Percentiles rank a stretch among this genome's conserved stretches.
Evolutionary conservation across 1,140 invertebrate genomes (phyloP).

Genomic region (Cyclina sinensis): DNA sequence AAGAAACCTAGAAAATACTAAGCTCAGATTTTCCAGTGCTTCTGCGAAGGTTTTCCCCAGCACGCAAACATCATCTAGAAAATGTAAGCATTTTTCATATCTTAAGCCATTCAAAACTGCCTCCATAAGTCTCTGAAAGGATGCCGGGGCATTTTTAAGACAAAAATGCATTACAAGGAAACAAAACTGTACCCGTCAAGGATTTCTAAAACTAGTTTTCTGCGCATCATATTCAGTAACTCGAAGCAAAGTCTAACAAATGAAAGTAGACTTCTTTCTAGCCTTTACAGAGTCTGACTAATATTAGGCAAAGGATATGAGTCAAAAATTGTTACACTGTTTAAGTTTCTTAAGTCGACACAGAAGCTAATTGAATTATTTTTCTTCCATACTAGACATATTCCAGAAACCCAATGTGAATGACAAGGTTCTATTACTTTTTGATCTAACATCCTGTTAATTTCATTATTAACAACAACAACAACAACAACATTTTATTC

Average conservation of each 20-base stretch:
- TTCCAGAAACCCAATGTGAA: too few relatives aligned
- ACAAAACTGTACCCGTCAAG: constrained; percentile 50
- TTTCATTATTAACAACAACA: too few relatives aligned
- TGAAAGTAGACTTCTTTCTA: too few relatives aligned
- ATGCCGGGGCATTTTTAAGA: too few relatives aligned
- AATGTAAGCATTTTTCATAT: constrained; percentile 57
- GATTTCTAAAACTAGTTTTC: constrained; percentile 38
- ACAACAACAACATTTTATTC: too few relatives aligned
- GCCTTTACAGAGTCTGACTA: constrained; percentile 41
- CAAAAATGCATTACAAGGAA: constrained; percentile 72
- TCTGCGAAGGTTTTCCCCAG: constrained; percentile 35
- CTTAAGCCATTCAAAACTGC: constrained; percentile 67
- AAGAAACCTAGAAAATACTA: constrained; percentile 12
- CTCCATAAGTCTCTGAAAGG: constrained; percentile 75
- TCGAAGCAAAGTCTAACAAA: constrained; percentile 23
- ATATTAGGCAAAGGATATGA: constrained; percentile 51
- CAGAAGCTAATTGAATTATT: too few relatives aligned
- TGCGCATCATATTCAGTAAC: constrained; percentile 51
- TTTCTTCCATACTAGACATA: constrained; percentile 87
- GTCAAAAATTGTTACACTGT: constrained; percentile 63
- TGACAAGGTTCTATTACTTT: too few relatives aligned
- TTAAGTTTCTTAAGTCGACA: constrained; percentile 84
- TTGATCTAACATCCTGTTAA: constrained; percentile 77
- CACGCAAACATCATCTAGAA: constrained; percentile 69
- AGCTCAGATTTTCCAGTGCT: constrained; percentile 8